Conservation (phyloP, 2,888 invertebrate genomes). For the Cristatella mucedo region DNA sequence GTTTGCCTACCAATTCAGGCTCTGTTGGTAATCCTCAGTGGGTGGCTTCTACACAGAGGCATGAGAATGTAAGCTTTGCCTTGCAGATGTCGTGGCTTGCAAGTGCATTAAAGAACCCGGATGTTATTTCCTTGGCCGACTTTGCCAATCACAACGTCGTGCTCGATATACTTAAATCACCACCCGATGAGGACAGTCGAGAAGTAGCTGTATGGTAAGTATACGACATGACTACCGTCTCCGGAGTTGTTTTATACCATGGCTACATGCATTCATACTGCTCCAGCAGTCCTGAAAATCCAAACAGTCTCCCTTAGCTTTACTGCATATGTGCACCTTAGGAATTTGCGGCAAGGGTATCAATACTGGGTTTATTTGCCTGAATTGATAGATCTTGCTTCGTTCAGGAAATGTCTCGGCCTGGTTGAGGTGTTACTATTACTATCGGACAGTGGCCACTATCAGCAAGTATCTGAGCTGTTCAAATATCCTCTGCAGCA, state of each 20-base stretch:
- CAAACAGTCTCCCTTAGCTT: too few relatives aligned
- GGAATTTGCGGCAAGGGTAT: too few relatives aligned
- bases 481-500: constrained; percentile 79
- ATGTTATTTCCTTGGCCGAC: constrained; percentile 84
- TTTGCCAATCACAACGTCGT: constrained; percentile 70
- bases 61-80: constrained; percentile 8
- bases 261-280: not conserved
- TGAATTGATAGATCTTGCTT: too few relatives aligned
- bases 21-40: too few relatives aligned
- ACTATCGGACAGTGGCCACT: constrained; percentile 71
- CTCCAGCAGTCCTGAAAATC: not conserved
- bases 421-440: constrained; percentile 71
- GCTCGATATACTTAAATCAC: constrained; percentile 74
- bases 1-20: not conserved
- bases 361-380: too few relatives aligned
- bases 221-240: not conserved
- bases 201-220: constrained; percentile 69
- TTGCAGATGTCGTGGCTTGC: constrained; percentile 60
- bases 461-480: constrained; percentile 64
- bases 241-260: not conserved
- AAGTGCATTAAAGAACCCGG: constrained; percentile 71
- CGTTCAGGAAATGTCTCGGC: constrained; percentile 59
- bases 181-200: constrained; percentile 84
- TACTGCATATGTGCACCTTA: too few relatives aligned
- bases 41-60: too few relatives aligned